Base-by-base conservation (phyloP, 2,113 vertebrate genomes). In the Syngnathus floridae region DNA sequence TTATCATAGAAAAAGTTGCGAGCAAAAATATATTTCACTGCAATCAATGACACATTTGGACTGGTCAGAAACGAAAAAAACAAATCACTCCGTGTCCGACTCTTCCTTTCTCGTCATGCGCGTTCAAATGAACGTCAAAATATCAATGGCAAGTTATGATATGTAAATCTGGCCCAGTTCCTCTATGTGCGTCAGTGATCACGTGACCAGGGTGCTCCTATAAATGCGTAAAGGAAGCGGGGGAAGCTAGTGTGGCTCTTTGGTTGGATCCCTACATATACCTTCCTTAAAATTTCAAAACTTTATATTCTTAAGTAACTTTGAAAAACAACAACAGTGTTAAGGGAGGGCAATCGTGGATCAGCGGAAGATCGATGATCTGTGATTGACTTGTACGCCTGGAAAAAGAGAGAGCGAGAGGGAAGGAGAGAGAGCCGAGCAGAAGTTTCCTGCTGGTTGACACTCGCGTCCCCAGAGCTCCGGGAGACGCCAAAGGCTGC, bases 161-260 rank as follows among this genome's bases (percentile, higher is more conserved):
- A 59, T 38, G 36, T 38, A 59, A 54, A 78, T 61, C 66, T 61
- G 7, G 11, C 62, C 35, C 60, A 84, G 83, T 88, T 89, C 87
- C 87, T 86, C 86, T 83, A 21, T 7, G n/a, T 22, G 51, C 10
- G 54, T 89, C 85, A 68, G 64, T 48, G 56, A 79, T 73, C 91
- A 92, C 89, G 91, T 92, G 91, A 91, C 51, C 74, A 60, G 72
- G 65, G 56, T 60, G 76, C 67, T 74, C 76, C 89, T 87, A 92
- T 92, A 92, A 91, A 92, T 90, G 84, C 83, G 81, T 87, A 85
- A 87, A 82, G 84, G 78, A 80, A 66, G 78, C 80, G 70, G 74
- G 82, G 77, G 72, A 79, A 81, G 76, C 82, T 75, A 90, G 86
- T 85, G 80, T 81, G 82, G 87, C 69, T 74, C 81, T 86, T 82